Percentiles rank a stretch among this genome's conserved stretches.
phyloP scores from a whole-genome alignment of 2,888 invertebrate species.

The Eretmocerus hayati region DNA sequence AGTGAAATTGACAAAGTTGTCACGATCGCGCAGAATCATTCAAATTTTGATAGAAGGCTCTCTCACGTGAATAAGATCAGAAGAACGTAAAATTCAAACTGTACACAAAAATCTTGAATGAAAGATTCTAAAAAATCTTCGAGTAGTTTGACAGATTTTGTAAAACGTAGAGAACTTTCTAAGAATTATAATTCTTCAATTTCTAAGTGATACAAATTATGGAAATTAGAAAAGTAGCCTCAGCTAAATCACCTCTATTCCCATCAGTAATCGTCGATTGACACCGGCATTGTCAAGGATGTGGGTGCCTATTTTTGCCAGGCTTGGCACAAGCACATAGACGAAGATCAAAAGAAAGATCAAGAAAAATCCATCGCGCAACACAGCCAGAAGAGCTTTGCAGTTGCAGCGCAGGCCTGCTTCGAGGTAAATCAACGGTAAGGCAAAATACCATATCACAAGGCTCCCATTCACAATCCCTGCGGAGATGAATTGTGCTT shows the following conservation, averaged over 20 bases:
- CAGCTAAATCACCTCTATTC: constrained; percentile 38
- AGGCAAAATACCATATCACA: constrained; percentile 39
- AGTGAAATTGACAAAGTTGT: too few species aligned
- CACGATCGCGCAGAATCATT: too few species aligned
- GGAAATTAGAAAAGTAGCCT: too few species aligned
- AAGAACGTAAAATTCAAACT: too few species aligned
- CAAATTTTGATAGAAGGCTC: too few species aligned
- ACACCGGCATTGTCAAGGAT: constrained; percentile 33
- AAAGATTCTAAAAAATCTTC: too few species aligned
- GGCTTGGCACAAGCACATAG: constrained; percentile 38
- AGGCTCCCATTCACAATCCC: constrained; percentile 39
- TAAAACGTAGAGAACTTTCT: neutral
- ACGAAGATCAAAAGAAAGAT: constrained; percentile 37
- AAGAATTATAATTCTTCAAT: neutral
- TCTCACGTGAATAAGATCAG: too few species aligned
- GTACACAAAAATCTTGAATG: too few species aligned
- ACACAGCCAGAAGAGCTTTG: constrained; percentile 34
- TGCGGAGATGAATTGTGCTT: too few species aligned
- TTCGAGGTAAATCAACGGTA: constrained; percentile 42
- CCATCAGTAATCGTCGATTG: constrained; percentile 40
- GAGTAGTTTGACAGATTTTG: too few species aligned
- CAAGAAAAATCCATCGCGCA: constrained; percentile 36
- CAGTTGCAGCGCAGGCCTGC: constrained; percentile 38
- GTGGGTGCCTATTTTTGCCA: constrained; percentile 35
- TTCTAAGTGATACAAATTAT: too few species aligned